Percentiles rank a stretch among this genome's conserved stretches.
These are phyloP conservation scores for Phyto melanocephala DNA, from an alignment of 2,888 invertebrate species.

Conservation along the genomic window DNA sequence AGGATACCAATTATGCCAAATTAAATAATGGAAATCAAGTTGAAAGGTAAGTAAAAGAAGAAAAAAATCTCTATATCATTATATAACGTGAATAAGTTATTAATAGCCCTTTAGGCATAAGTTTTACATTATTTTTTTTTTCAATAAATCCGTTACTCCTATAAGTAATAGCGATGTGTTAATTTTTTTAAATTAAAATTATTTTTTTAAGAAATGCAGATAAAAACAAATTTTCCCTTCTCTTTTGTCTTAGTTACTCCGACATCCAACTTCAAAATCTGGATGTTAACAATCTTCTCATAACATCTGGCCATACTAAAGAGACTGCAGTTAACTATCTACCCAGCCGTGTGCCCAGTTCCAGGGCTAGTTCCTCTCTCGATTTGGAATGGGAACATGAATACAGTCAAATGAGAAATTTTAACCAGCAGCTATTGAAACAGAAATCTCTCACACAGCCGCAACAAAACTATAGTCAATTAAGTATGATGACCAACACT, in stretches of 20 bases:
- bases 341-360: constrained; percentile 76
- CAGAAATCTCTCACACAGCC: constrained; percentile 65
- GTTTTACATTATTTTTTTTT: too few relatives aligned
- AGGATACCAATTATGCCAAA: constrained; percentile 75
- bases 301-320: constrained; percentile 73
- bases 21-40: constrained; percentile 69
- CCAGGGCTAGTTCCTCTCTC: constrained; percentile 83
- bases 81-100: too few relatives aligned
- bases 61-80: neutral
- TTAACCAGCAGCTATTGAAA: constrained; percentile 63
- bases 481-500: constrained; percentile 26
- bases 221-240: neutral
- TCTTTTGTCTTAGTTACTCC: constrained; percentile 74
- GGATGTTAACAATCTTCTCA: constrained; percentile 80
- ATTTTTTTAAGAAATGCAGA: too few relatives aligned
- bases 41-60: constrained; percentile 55
- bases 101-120: too few relatives aligned
- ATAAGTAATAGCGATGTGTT: too few relatives aligned
- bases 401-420: constrained; percentile 70
- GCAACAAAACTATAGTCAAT: constrained; percentile 64
- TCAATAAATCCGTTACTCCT: too few relatives aligned
- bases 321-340: constrained; percentile 72
- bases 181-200: too few relatives aligned
- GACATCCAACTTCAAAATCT: constrained; percentile 83
- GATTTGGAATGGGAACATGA: constrained; percentile 87